Evolutionary conservation across 2,113 vertebrate genomes (phyloP).

Genomic region (Amblyornis subalaris): DNA sequence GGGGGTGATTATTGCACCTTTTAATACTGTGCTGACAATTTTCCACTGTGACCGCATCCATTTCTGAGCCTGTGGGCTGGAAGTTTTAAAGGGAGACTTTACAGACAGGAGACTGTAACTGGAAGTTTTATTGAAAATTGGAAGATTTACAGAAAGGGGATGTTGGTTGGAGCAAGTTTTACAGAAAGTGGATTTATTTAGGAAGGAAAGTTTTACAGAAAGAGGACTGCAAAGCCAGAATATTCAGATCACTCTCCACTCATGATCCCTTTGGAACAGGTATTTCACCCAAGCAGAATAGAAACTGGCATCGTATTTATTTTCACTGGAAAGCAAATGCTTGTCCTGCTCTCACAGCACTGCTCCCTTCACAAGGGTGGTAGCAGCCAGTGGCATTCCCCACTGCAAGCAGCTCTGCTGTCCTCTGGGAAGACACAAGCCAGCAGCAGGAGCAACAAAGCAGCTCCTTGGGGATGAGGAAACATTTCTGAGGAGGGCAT

Average conservation of each 20-base stretch:
- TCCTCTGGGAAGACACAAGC: not conserved
- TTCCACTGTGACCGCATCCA: not conserved
- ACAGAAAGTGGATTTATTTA: not conserved
- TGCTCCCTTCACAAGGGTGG: not conserved
- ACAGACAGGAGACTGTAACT: not conserved
- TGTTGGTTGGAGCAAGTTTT: not conserved
- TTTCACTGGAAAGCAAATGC: not conserved
- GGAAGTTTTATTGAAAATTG: not conserved
- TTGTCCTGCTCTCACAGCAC: not conserved
- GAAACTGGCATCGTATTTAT: not conserved
- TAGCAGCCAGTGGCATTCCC: accelerated
- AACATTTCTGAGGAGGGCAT: not conserved
- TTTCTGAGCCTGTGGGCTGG: not conserved
- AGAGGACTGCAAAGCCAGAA: not conserved
- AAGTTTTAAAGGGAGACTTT: not conserved
- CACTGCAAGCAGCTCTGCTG: not conserved
- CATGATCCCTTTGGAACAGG: not conserved
- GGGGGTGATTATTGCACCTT: not conserved
- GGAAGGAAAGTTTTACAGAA: not conserved
- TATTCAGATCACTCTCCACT: not conserved
- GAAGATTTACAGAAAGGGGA: not conserved
- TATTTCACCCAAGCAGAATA: not conserved
- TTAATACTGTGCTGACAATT: not conserved
- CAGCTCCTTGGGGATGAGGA: not conserved
- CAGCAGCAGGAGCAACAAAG: not conserved